phyloP scores from a whole-genome alignment of 2,888 invertebrate genomes.

The Melieria crassipennis region DNA sequence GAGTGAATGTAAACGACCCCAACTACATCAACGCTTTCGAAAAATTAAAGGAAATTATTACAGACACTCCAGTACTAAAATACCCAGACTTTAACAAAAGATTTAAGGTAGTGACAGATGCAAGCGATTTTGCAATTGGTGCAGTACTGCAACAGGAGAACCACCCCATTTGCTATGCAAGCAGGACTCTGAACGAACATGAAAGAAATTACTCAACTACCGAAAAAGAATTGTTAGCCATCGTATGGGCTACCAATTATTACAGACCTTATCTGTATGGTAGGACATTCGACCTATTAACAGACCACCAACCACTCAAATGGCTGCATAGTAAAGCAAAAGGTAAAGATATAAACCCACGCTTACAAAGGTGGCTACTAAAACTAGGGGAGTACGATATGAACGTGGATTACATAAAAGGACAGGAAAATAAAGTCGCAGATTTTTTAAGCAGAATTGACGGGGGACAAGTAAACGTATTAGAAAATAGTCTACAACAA shows the following conservation, averaged over 20 bases:
- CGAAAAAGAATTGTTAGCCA: slow-evolving; percentile 35
- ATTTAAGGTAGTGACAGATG: slow-evolving; percentile 31
- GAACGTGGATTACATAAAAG: slow-evolving; percentile 17
- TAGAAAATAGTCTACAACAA: too few species aligned
- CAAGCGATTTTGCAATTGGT: slow-evolving; percentile 30
- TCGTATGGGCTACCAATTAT: slow-evolving; percentile 35
- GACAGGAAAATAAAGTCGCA: slow-evolving; percentile 15
- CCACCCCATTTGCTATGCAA: slow-evolving; percentile 39
- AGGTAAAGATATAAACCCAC: slow-evolving; percentile 10
- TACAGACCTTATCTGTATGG: slow-evolving; percentile 37
- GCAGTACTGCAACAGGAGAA: slow-evolving; percentile 34
- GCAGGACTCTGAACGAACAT: slow-evolving; percentile 38
- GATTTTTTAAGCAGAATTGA: slow-evolving; percentile 29
- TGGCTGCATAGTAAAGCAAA: slow-evolving; percentile 19
- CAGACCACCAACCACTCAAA: slow-evolving; percentile 36
- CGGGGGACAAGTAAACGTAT: background rate
- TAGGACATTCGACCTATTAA: slow-evolving; percentile 36
- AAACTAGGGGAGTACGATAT: slow-evolving; percentile 7
- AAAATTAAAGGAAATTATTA: slow-evolving; percentile 32
- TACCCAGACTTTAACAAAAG: background rate
- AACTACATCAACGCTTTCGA: slow-evolving; percentile 36
- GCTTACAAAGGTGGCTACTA: slow-evolving; percentile 9
- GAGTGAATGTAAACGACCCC: slow-evolving; percentile 35
- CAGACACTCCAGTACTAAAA: slow-evolving; percentile 27
- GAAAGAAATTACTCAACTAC: slow-evolving; percentile 28